Evolutionary conservation across 1,140 invertebrate species (phyloP).

Genomic region (Drosophila guanche): DNA sequence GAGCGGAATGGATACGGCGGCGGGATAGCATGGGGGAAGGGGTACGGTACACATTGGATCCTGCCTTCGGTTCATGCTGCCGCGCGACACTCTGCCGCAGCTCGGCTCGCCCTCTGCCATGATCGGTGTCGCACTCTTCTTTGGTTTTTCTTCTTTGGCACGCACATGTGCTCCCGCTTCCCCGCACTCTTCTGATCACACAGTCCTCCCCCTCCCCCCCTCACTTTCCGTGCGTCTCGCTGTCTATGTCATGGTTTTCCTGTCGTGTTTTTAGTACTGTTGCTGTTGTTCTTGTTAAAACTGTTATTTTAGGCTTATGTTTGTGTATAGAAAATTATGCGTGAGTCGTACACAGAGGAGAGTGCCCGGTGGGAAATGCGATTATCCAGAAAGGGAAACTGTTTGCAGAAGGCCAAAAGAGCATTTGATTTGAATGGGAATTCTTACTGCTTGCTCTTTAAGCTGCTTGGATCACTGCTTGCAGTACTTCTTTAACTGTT

Average conservation of each 20-base stretch:
- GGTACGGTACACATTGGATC: slow-evolving; percentile 42
- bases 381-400: not conserved
- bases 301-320: slow-evolving; percentile 55
- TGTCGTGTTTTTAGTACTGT: slow-evolving; percentile 6
- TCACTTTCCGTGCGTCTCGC: slow-evolving; percentile 16
- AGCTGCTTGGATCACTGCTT: no score
- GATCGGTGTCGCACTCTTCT: slow-evolving; percentile 23
- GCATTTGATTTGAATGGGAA: no score
- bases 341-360: slow-evolving; percentile 23
- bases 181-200: slow-evolving; percentile 11
- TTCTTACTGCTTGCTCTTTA: no score
- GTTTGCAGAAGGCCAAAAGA: no score
- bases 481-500: no score
- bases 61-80: slow-evolving; percentile 37
- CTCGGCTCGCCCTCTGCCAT: slow-evolving; percentile 51
- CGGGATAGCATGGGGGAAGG: not conserved
- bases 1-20: slow-evolving; percentile 23
- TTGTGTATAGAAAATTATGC: slow-evolving; percentile 66
- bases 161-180: slow-evolving; percentile 61
- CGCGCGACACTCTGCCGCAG: slow-evolving; percentile 63
- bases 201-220: not conserved
- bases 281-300: slow-evolving; percentile 53
- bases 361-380: slow-evolving; percentile 49
- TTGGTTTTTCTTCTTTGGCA: slow-evolving; percentile 58
- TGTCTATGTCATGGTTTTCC: slow-evolving; percentile 37